Percentiles rank a stretch among this genome's conserved stretches.
Evolutionary conservation across 1,140 invertebrate species (phyloP).

Genomic region (Penaeus indicus): DNA sequence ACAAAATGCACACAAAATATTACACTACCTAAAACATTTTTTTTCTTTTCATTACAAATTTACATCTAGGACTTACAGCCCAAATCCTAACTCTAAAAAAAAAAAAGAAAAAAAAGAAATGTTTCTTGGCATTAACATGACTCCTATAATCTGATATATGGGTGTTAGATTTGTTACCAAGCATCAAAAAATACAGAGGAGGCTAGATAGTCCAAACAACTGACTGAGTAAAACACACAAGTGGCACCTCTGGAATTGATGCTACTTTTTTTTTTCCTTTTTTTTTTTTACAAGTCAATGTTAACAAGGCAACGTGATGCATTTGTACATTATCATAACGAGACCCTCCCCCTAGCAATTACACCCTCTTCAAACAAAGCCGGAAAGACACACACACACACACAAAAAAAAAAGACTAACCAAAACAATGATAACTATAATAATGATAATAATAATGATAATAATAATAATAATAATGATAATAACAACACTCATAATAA

Average conservation of each 20-base stretch:
- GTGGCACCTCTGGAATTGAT: constrained; percentile 23
- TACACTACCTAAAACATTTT: constrained; percentile 1
- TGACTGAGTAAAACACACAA: constrained; percentile 32
- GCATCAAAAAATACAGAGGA: constrained; percentile 24
- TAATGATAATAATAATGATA: no score
- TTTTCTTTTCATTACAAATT: constrained; percentile 50
- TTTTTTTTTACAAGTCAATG: constrained; percentile 42
- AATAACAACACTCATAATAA: no score
- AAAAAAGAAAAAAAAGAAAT: constrained; percentile 24
- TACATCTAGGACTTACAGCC: constrained; percentile 52
- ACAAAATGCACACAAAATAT: constrained; percentile 16
- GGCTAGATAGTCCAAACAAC: constrained; percentile 23
- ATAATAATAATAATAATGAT: no score
- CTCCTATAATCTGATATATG: constrained; percentile 27
- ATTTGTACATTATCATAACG: constrained; percentile 61
- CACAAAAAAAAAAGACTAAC: no score
- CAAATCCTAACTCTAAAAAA: constrained; percentile 33
- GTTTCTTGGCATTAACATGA: constrained; percentile 41
- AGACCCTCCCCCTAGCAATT: background rate
- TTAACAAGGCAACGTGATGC: constrained; percentile 60
- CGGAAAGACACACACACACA: no score
- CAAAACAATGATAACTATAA: no score
- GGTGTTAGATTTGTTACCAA: constrained; percentile 38
- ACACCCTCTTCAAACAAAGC: no score
- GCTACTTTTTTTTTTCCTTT: constrained; percentile 7